These are phyloP conservation scores for Phainopepla nitens DNA, from an alignment of 2,113 vertebrate genomes.

Conservation along the genomic window DNA sequence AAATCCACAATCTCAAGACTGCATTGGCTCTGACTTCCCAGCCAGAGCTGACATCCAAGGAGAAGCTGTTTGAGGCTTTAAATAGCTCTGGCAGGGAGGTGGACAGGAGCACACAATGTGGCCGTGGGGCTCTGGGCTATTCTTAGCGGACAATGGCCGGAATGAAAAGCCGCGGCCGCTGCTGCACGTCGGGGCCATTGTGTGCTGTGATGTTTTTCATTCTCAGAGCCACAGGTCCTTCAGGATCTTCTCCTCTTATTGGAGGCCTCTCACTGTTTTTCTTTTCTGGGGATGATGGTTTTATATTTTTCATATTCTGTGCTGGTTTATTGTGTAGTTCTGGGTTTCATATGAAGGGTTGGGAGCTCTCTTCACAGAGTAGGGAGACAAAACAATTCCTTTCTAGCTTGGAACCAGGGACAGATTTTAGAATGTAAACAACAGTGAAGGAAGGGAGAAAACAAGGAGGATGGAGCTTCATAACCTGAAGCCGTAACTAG, in stretches of 20 bases:
- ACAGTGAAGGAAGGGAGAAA: too few species aligned
- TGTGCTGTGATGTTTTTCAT: constrained; percentile 11
- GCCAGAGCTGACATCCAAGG: not conserved
- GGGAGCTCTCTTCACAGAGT: too few species aligned
- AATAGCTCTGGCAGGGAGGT: constrained; percentile 57
- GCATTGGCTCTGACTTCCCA: not conserved
- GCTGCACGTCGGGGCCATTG: constrained; percentile 29
- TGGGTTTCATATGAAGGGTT: too few species aligned
- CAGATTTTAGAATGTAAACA: too few species aligned
- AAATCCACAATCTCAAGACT: not conserved
- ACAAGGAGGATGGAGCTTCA: too few species aligned
- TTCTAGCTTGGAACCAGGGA: too few species aligned
- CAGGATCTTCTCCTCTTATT: not conserved
- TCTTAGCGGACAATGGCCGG: constrained; percentile 73
- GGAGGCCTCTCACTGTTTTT: not conserved
- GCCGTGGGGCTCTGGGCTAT: constrained; percentile 60
- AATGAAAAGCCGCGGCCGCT: constrained; percentile 51
- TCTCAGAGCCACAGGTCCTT: not conserved
- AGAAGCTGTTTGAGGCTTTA: constrained; percentile 24
- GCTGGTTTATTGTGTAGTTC: too few species aligned
- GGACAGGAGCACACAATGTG: constrained; percentile 44
- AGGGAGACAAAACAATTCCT: too few species aligned
- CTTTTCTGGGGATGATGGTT: not conserved
- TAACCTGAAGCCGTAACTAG: too few species aligned
- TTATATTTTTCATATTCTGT: too few species aligned